Evolutionary conservation across 2,888 invertebrate species (phyloP), one percentile per base, ranked within the genome.

Genomic region (Geotrupes spiniger): DNA sequence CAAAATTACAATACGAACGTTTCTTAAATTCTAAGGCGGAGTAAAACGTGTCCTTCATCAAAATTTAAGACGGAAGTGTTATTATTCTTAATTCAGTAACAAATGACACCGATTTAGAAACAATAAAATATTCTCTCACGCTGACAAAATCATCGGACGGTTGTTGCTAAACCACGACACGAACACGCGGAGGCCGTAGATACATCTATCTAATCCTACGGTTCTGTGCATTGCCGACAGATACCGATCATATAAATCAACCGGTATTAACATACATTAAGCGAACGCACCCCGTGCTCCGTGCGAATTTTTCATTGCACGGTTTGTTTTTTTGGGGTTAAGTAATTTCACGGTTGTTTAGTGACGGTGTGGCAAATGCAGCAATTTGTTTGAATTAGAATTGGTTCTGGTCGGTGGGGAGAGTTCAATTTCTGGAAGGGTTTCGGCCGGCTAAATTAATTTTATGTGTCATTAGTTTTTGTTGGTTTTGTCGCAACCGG

Each of bases 401-500:
- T 54, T 54, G 41, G 54, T 52, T 51, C 38, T 43, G 54, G 52
- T 50, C 37, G 49, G 44, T 42, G 48, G 46, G 33, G 36, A 33
- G n/a, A 10, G 2, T n/a, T 11, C 16, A 26, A 44, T 28, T 33
- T 46, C 40, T 25, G 26, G 33, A 39, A 38, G 29, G 31, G 15
- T 11, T 12, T 40, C 29, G 25, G 25, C 21, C 55, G 58, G 58
- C 58, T 56, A 63, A 63, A 62, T 62, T 64, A 61, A 64, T 62
- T 61, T 62, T 58, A 53, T 55, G 44, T 48, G 49, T 51, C 62
- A 61, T 63, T 60, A 59, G 61, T 61, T 59, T 58, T 55, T 49
- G 40, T 51, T 36, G 36, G 36, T 40, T 38, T n/a, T 21, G 21
- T 21, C 6, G 21, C 6, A 21, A 21, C 6, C 21, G 21, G 21